phyloP scores from a whole-genome alignment of 2,888 invertebrate species.

The Iphiclides podalirius region DNA sequence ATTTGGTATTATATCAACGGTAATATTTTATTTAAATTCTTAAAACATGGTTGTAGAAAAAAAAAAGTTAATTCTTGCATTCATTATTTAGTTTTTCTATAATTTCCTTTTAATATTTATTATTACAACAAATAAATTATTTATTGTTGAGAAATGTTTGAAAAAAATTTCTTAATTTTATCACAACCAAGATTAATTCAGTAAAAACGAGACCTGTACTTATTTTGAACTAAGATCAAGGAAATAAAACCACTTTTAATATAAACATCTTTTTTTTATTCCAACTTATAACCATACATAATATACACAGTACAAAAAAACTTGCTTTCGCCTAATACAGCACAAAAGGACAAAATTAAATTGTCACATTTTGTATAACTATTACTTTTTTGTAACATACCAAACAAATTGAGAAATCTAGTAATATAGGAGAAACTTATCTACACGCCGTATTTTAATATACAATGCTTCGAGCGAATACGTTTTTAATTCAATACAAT shows the following conservation, averaged over 20 bases:
- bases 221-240: too few relatives aligned
- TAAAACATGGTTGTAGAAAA: too few relatives aligned
- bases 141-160: too few relatives aligned
- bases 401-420: slow-evolving; percentile 77
- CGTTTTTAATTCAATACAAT: slow-evolving; percentile 73
- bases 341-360: slow-evolving; percentile 77
- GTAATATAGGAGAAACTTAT: slow-evolving; percentile 75
- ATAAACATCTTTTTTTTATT: slow-evolving; percentile 80
- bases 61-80: too few relatives aligned
- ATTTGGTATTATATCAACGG: too few relatives aligned
- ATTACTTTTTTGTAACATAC: slow-evolving; percentile 68
- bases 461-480: slow-evolving; percentile 79
- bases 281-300: slow-evolving; percentile 88
- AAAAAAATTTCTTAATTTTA: too few relatives aligned
- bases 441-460: slow-evolving; percentile 76
- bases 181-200: too few relatives aligned
- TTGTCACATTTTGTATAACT: slow-evolving; percentile 70
- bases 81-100: too few relatives aligned
- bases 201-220: too few relatives aligned
- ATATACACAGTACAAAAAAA: slow-evolving; percentile 92
- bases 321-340: slow-evolving; percentile 78
- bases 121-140: too few relatives aligned
- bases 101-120: too few relatives aligned
- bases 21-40: too few relatives aligned
- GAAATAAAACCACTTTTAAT: slow-evolving; percentile 58